Base-by-base conservation (phyloP, 2,797 vertebrate genomes). In the Apogon hyalosoma region DNA sequence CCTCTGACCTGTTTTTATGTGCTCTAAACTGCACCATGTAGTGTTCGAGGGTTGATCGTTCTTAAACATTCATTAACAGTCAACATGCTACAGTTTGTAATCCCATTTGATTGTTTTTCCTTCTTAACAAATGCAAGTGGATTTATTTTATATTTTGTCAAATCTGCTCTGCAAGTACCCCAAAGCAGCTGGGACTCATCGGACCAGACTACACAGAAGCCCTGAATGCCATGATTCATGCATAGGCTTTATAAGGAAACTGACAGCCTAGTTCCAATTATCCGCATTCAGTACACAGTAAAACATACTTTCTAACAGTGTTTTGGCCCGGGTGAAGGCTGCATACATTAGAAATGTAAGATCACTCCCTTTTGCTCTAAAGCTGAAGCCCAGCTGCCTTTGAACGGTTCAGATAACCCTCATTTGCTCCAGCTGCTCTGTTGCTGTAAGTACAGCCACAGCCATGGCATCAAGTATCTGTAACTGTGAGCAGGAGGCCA, bases 361-460 rank as follows among this genome's bases (percentile, higher is more conserved):
- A 2, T 9, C 13, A 24, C 0, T 5, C 21, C 11, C 21, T 41
- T 9, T 41, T 16, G 39, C 14, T 47, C 9, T 60, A 38, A 50
- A 41, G 14, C 41, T 16, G 15, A 1, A 2, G 52, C 28, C 47
- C 36, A 73, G 55, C 45, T 62, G 63, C 54, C 43, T 64, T 53
- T 10, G 9, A 69, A 33, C 54, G 2, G 33, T 43, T 52, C 42
- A 24, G 14, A 68, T 49, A 67, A 28, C 33, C 11, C 3, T 53
- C 43, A 46, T 79, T 86, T 72, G 8, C 51, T 50, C 19, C 40
- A 51, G 50, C 7, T 55, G 38, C 31, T 52, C 18, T 45, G 55
- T 51, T 33, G 50, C n/a, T 12, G 0, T 10, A 16, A 28, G 9
- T 15, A 19, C 24, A 28, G 24, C 24, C 24, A 39, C 12, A 69